These are phyloP conservation scores for Cryptoblepharus egeriae DNA, from an alignment of 2,797 vertebrate genomes.

Conservation along the genomic window DNA sequence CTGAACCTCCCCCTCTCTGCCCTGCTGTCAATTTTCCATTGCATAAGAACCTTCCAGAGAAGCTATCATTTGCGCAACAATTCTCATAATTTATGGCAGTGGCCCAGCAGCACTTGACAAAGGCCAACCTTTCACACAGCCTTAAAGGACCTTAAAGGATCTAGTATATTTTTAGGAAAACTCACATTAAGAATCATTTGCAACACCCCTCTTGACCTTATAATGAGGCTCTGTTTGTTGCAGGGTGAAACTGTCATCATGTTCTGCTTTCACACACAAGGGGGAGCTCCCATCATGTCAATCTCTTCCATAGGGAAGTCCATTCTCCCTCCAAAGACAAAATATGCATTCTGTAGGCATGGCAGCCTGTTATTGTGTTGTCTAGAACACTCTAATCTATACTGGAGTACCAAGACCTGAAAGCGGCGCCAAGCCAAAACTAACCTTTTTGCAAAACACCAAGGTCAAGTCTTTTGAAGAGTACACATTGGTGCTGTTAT, in stretches of 20 bases:
- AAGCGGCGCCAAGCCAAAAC: neutral
- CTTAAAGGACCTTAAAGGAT: neutral
- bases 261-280: slow-evolving; percentile 3
- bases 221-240: neutral
- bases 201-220: neutral
- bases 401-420: neutral
- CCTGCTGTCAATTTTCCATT: too few species aligned
- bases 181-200: neutral
- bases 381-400: neutral
- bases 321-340: neutral
- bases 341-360: neutral
- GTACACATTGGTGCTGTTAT: neutral
- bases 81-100: too few species aligned
- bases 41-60: neutral
- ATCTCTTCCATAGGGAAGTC: neutral
- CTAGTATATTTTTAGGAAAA: neutral
- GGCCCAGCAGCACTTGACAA: too few species aligned
- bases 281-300: slow-evolving; percentile 25
- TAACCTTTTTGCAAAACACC: neutral
- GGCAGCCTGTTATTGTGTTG: neutral
- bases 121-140: neutral
- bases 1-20: too few species aligned
- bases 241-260: neutral
- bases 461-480: neutral
- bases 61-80: neutral